Base-by-base conservation (phyloP, 1,140 invertebrate species). In the Temnothorax nylanderi region DNA sequence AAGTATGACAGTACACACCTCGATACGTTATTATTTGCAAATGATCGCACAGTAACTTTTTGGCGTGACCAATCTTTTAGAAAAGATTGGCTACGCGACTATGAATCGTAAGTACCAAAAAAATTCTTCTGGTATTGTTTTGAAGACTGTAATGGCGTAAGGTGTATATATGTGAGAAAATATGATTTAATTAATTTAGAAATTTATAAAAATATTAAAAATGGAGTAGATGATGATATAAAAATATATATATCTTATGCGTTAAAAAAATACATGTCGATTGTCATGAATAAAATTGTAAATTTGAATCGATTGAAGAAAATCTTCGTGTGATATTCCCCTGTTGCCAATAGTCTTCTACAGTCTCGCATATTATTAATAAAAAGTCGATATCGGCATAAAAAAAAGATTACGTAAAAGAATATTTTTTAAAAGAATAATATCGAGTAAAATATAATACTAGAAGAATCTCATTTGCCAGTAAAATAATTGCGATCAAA, bases 31-130 rank as follows among this genome's bases (percentile, higher is more conserved):
- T 16, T 58, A 6, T 41, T 82, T 7, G 16, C 18, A 78, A 3
- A 71, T 37, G 41, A 71, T 58, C 32, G 32, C 56, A 49, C 49
- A 58, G 13, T 34, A 51, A 84, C 7, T 71, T 76, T 87, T 13
- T 21, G 18, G 16, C 10, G 26, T 58, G 54, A 60, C 13, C 34
- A 6, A 69, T 26, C 10, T 72, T 58, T 74, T 26, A 7, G 13
- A 34, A 84, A 47, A 47, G 18, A 75, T 71, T 76, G 34, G 37
- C 44, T 26, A 82, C 76, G 44, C 44, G 32, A 34, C n/a, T 34
- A 74, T 32, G n/a, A 65, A 44, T 84, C 32, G n/a, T 90, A 90
- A 90, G 88, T 90, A 90, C 88, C 71, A 86, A 44, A 86, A 21
- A 71, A 69, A 10, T 60, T 72, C 37, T 74, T 60, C 65, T 34